These are phyloP conservation scores for Caerostris darwini DNA, from an alignment of 1,140 invertebrate species.

Conservation along the genomic window DNA sequence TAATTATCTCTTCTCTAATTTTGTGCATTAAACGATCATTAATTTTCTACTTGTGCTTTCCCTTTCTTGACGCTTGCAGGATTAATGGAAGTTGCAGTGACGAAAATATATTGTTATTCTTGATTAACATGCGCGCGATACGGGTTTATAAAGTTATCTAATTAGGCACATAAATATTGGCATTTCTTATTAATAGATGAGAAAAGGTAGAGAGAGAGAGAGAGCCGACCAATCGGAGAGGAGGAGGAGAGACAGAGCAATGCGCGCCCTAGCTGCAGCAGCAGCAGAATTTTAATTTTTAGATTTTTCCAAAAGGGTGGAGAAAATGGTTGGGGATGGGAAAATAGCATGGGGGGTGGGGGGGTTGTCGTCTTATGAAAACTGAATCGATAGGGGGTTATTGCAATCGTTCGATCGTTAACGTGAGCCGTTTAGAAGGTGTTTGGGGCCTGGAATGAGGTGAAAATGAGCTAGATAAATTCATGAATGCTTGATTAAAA, in stretches of 20 bases:
- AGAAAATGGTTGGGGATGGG: background rate
- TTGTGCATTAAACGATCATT: constrained; percentile 78
- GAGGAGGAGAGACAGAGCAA: background rate
- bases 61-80: constrained; percentile 75
- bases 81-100: constrained; percentile 77
- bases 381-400: constrained; percentile 77
- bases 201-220: constrained; percentile 46
- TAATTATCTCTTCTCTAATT: constrained; percentile 78
- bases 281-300: constrained; percentile 76
- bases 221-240: constrained; percentile 19
- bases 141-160: constrained; percentile 78
- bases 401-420: constrained; percentile 77
- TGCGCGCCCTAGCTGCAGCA: background rate
- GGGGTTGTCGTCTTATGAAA: constrained; percentile 73
- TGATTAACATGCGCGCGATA: constrained; percentile 78
- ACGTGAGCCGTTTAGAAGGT: constrained; percentile 62
- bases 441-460: constrained; percentile 52
- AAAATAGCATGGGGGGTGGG: background rate
- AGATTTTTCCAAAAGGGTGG: constrained; percentile 62
- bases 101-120: constrained; percentile 78
- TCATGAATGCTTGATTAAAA: constrained; percentile 78
- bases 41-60: constrained; percentile 77
- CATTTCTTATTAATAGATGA: constrained; percentile 78
- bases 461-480: constrained; percentile 77
- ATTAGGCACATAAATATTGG: constrained; percentile 78